Conservation (phyloP, 2,888 invertebrate genomes). For the Halocaridina rubra region DNA sequence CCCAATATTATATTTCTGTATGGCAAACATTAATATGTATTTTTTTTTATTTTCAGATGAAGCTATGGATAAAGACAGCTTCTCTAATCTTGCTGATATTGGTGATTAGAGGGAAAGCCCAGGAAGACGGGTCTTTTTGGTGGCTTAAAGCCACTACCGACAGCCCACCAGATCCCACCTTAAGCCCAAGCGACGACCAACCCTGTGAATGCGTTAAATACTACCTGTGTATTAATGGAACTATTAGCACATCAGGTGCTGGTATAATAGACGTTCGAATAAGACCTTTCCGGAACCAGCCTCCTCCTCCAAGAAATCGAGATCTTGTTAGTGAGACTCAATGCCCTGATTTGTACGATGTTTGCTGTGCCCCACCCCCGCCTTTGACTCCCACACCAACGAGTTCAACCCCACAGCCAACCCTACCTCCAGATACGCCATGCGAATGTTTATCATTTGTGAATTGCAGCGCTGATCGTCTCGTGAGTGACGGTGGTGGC, state of each 20-base stretch:
- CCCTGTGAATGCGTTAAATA: conserved; percentile 63
- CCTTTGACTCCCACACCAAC: not conserved
- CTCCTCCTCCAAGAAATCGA: not conserved
- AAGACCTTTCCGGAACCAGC: not conserved
- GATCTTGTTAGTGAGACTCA: conserved; percentile 20
- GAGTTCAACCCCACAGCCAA: not conserved
- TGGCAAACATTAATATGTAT: no score
- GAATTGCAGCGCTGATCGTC: conserved; percentile 3
- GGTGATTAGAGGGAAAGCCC: not conserved
- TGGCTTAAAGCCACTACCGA: not conserved
- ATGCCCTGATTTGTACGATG: conserved; percentile 18
- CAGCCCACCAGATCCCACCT: not conserved
- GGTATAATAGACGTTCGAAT: conserved; percentile 6
- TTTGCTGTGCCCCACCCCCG: conserved; percentile 26
- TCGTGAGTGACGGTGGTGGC: conserved; percentile 32
- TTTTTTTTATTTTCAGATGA: not conserved
- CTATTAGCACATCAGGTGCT: conserved; percentile 29
- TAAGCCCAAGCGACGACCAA: not conserved
- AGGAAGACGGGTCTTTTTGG: not conserved
- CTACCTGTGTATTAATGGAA: conserved; percentile 47
- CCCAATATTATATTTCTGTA: no score
- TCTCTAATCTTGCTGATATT: not conserved
- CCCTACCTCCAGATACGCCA: conserved; percentile 31
- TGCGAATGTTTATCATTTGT: conserved; percentile 47
- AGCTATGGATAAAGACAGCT: not conserved